Evolutionary conservation across 2,797 vertebrate species (phyloP).

Genomic region (Helostoma temminkii): DNA sequence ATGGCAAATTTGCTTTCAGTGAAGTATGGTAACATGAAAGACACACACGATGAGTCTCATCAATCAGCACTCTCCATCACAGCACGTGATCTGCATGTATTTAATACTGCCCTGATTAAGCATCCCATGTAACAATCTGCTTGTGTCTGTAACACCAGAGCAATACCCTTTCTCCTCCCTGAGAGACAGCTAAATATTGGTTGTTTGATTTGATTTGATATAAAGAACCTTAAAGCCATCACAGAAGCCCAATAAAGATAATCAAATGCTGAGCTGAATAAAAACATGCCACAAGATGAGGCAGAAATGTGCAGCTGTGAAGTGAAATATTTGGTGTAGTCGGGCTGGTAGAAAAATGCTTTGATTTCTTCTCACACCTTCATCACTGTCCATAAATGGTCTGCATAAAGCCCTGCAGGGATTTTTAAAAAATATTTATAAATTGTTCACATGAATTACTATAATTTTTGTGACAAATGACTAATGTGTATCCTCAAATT

Average conservation of each 20-base stretch:
- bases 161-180: slow-evolving; percentile 8
- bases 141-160: slow-evolving; percentile 22
- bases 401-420: neutral
- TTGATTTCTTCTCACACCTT: neutral
- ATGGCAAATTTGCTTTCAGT: slow-evolving; percentile 34
- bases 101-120: slow-evolving; percentile 36
- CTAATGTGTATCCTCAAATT: neutral
- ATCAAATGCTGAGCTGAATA: neutral
- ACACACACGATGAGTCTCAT: slow-evolving; percentile 52
- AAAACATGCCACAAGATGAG: neutral
- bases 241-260: neutral
- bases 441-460: slow-evolving; percentile 13
- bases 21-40: slow-evolving; percentile 40
- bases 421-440: neutral
- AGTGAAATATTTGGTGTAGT: neutral
- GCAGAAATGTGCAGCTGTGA: neutral
- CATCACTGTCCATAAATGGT: neutral
- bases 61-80: slow-evolving; percentile 18
- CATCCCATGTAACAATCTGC: neutral
- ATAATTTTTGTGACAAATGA: neutral
- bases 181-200: slow-evolving; percentile 4
- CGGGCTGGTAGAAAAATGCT: neutral
- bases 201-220: slow-evolving; percentile 5
- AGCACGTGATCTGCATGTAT: slow-evolving; percentile 18
- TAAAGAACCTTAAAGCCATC: slow-evolving; percentile 14